Evolutionary conservation across 2,888 invertebrate genomes (phyloP).

Genomic region (Ectropis crepuscularia): DNA sequence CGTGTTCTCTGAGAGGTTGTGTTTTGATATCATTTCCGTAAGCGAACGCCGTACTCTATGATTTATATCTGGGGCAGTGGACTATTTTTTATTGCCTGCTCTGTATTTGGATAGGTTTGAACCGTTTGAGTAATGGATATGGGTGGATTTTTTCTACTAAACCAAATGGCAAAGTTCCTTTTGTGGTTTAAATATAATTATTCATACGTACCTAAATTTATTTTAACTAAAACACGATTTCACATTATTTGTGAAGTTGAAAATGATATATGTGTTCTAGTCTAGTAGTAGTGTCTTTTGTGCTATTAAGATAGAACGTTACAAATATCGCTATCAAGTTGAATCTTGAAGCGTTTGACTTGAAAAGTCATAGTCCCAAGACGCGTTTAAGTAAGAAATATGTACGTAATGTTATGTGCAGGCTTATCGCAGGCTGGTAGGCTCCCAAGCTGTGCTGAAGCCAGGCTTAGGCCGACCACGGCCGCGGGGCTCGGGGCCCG

Average conservation of each 20-base stretch:
- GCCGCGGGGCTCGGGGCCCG: conserved; percentile 56
- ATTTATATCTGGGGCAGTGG: conserved; percentile 37
- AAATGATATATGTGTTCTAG: no score
- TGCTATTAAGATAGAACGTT: conserved; percentile 3
- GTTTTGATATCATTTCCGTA: conserved; percentile 42
- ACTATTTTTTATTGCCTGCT: conserved; percentile 24
- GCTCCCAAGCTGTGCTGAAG: conserved; percentile 56
- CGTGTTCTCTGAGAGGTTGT: conserved; percentile 42
- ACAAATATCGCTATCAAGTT: neutral
- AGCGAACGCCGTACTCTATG: conserved; percentile 35
- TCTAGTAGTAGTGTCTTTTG: neutral
- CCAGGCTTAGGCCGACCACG: conserved; percentile 57
- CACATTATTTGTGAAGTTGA: no score
- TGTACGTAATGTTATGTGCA: conserved; percentile 56
- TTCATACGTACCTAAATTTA: no score
- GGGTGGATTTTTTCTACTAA: neutral
- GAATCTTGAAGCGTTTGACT: conserved; percentile 12
- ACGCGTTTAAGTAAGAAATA: conserved; percentile 58
- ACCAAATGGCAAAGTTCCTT: neutral
- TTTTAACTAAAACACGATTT: no score
- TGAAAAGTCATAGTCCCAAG: conserved; percentile 35
- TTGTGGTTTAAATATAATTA: neutral
- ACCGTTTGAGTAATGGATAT: conserved; percentile 6
- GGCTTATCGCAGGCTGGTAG: conserved; percentile 63
- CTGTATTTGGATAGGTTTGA: conserved; percentile 16